Conservation (phyloP, 2,888 invertebrate species). For the Agelastica alni region DNA sequence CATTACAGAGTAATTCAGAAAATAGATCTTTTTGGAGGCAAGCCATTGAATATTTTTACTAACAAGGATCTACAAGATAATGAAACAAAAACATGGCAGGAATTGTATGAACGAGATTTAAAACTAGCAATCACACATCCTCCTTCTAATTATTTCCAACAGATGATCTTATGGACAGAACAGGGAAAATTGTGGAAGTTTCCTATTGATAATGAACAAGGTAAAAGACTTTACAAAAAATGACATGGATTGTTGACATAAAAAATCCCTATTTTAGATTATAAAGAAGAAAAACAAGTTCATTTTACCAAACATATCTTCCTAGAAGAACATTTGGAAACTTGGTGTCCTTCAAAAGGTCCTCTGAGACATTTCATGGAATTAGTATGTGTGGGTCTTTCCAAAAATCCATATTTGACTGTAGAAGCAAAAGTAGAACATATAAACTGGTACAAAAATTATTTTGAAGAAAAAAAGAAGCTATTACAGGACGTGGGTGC, state of each 20-base stretch:
- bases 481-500: conserved; percentile 70
- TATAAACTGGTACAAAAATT: conserved; percentile 89
- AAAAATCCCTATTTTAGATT: conserved; percentile 57
- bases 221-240: conserved; percentile 53
- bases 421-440: conserved; percentile 86
- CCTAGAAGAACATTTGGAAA: conserved; percentile 80
- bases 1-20: conserved; percentile 43
- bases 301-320: conserved; percentile 96
- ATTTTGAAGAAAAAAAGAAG: conserved; percentile 80
- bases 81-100: conserved; percentile 68
- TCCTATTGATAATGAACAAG: conserved; percentile 97
- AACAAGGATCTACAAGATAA: conserved; percentile 49
- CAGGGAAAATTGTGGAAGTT: conserved; percentile 95
- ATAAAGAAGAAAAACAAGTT: conserved; percentile 67
- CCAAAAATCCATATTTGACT: conserved; percentile 91
- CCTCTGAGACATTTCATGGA: conserved; percentile 98
- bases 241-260: neutral
- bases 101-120: conserved; percentile 68
- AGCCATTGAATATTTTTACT: conserved; percentile 69
- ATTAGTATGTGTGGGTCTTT: conserved; percentile 88
- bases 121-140: conserved; percentile 69
- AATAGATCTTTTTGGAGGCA: conserved; percentile 66
- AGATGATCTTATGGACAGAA: conserved; percentile 92
- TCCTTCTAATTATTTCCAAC: conserved; percentile 88
- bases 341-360: conserved; percentile 88